Evolutionary conservation across 2,888 invertebrate species (phyloP).

Genomic region (Liopterus haemorrhoidalis): DNA sequence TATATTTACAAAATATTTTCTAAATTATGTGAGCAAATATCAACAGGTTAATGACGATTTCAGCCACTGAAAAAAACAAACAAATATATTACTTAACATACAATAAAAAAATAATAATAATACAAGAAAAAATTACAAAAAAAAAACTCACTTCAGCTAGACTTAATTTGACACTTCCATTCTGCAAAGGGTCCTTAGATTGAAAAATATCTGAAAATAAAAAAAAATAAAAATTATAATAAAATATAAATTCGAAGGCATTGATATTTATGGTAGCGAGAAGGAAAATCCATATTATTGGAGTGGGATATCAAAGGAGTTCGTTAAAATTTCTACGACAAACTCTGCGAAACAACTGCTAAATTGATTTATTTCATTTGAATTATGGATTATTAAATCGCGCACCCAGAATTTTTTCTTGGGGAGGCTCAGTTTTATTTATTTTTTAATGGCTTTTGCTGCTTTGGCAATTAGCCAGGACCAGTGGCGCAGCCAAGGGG

Average conservation of each 20-base stretch:
- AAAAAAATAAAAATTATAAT: constrained; percentile 23
- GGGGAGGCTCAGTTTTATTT: too few species aligned
- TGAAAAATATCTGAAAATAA: constrained; percentile 60
- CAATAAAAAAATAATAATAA: not conserved
- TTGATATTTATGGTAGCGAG: too few species aligned
- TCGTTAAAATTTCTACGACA: not conserved
- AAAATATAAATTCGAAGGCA: not conserved
- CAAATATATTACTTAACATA: constrained; percentile 15
- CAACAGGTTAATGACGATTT: constrained; percentile 67
- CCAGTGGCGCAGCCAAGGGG: too few species aligned
- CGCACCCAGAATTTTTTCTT: too few species aligned
- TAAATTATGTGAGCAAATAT: constrained; percentile 30
- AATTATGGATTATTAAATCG: too few species aligned
- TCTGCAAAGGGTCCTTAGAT: constrained; percentile 71
- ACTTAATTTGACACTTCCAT: constrained; percentile 73
- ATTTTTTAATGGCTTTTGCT: too few species aligned
- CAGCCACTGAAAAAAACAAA: constrained; percentile 62
- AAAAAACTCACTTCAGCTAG: constrained; percentile 63
- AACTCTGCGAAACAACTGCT: not conserved
- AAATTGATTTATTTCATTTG: not conserved
- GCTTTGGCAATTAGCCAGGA: too few species aligned
- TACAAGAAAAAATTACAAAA: too few species aligned
- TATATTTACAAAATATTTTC: constrained; percentile 8
- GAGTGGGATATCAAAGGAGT: too few species aligned
- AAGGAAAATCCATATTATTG: too few species aligned